Percentiles rank a stretch among this genome's conserved stretches.
Evolutionary conservation across 2,113 vertebrate genomes (phyloP).

Genomic region (Tachuris rubrigastra): DNA sequence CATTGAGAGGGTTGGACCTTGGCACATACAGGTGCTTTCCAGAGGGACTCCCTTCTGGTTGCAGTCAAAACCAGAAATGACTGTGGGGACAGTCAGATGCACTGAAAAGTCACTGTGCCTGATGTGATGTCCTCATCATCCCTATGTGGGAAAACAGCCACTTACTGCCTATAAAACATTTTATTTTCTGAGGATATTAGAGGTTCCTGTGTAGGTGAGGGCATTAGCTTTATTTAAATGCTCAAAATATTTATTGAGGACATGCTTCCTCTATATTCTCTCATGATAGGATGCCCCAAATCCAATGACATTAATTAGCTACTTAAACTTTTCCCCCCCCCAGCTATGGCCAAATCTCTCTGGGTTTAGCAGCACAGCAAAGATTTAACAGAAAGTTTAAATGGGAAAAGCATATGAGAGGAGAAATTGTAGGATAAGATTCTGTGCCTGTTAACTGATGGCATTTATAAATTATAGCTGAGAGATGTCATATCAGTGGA

Average conservation of each 20-base stretch:
- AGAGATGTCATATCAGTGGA: constrained; percentile 57
- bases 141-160: neutral
- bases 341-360: constrained; percentile 45
- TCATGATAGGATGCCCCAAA: constrained; percentile 20
- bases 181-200: neutral
- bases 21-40: neutral
- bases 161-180: neutral
- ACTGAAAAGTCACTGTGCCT: neutral
- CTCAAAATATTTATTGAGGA: constrained; percentile 57
- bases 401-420: constrained; percentile 33
- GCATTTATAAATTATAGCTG: constrained; percentile 64
- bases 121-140: neutral
- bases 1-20: neutral
- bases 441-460: constrained; percentile 56
- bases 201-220: neutral
- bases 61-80: neutral
- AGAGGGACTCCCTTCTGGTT: neutral
- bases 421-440: constrained; percentile 45
- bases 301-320: constrained; percentile 66
- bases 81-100: neutral
- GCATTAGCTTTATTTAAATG: constrained; percentile 31
- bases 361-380: constrained; percentile 48
- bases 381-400: constrained; percentile 63
- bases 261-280: constrained; percentile 18
- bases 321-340: neutral